phyloP scores from a whole-genome alignment of 1,140 invertebrate species.

The Potamilus streckersoni region DNA sequence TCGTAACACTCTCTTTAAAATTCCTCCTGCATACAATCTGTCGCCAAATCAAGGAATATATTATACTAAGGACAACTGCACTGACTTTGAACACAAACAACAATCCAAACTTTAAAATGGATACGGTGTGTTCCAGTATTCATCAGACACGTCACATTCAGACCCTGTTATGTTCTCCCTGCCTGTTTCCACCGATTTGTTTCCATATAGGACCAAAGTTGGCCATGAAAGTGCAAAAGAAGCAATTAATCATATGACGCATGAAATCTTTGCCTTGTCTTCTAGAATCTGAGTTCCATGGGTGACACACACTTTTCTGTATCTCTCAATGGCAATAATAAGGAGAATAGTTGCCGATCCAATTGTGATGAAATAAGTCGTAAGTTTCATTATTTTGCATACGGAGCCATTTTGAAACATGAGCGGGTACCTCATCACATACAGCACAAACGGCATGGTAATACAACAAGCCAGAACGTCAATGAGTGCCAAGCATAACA shows the following conservation, averaged over 20 bases:
- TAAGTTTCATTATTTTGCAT: constrained; percentile 35
- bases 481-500: too few relatives aligned
- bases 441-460: too few relatives aligned
- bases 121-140: too few relatives aligned
- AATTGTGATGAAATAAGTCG: constrained; percentile 29
- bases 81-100: too few relatives aligned
- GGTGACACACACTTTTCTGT: constrained; percentile 40
- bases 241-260: constrained; percentile 1
- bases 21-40: too few relatives aligned
- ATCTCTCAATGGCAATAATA: constrained; percentile 42
- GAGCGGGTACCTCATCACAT: constrained; percentile 17
- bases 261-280: constrained; percentile 14
- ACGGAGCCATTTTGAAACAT: constrained; percentile 29
- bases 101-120: too few relatives aligned
- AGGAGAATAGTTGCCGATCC: constrained; percentile 39
- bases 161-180: not conserved
- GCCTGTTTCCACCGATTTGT: constrained; percentile 7
- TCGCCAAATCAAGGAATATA: too few relatives aligned
- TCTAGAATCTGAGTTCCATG: constrained; percentile 27
- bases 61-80: too few relatives aligned
- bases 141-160: too few relatives aligned
- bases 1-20: too few relatives aligned
- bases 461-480: too few relatives aligned
- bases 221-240: constrained; percentile 20
- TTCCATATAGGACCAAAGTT: constrained; percentile 14